Conservation (phyloP, 2,113 vertebrate species). For the Daphoenositta chrysoptera region DNA sequence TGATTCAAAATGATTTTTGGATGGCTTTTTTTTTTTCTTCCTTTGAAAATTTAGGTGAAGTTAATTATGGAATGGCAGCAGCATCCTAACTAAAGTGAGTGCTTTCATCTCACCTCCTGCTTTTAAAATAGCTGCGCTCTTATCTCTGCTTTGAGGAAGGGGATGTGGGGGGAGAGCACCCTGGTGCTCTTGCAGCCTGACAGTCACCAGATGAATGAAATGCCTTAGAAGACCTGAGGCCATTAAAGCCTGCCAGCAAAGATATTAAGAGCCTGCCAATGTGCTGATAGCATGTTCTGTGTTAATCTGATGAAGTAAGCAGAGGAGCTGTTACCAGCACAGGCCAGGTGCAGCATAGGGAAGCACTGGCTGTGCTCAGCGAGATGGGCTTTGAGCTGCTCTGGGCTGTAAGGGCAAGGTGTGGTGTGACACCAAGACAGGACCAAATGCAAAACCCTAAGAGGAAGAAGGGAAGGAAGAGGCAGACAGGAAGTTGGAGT, state of each 20-base stretch:
- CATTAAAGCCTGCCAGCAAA: not conserved
- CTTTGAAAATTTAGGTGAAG: constrained; percentile 58
- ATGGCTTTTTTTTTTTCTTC: not conserved
- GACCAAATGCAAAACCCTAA: not conserved
- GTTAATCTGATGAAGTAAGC: not conserved
- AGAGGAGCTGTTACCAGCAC: not conserved
- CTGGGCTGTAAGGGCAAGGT: not conserved
- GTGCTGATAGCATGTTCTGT: not conserved
- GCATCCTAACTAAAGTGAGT: not conserved
- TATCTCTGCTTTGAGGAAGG: not conserved
- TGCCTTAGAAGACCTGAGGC: not conserved
- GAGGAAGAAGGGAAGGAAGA: not conserved
- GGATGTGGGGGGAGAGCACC: not conserved
- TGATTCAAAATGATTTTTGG: not conserved
- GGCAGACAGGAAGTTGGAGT: not conserved
- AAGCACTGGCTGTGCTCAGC: not conserved
- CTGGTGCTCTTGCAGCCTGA: not conserved
- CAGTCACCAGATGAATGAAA: not conserved
- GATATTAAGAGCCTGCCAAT: not conserved
- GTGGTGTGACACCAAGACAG: not conserved
- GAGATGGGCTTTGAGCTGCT: not conserved
- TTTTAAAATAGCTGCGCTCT: constrained; percentile 43
- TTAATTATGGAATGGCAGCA: constrained; percentile 46
- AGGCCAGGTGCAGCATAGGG: rapidly evolving
- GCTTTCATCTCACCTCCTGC: constrained; percentile 53